phyloP scores from a whole-genome alignment of 2,797 vertebrate species.

The Hemibagrus guttatus region DNA sequence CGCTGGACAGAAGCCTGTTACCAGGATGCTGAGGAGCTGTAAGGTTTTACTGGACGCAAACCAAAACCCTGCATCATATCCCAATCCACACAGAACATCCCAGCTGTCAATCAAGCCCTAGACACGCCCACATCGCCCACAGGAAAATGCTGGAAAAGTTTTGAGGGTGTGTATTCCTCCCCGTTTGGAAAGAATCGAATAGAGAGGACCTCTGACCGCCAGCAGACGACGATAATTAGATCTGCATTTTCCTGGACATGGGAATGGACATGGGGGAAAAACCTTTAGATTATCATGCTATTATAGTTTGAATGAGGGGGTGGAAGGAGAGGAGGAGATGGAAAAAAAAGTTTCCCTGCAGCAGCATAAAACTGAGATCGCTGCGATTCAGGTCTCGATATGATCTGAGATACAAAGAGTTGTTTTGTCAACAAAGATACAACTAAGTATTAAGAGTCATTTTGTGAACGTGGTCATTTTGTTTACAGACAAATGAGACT shows the following conservation, averaged over 20 bases:
- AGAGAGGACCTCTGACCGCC: background rate
- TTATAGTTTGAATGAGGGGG: background rate
- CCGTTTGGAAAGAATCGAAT: constrained; percentile 28
- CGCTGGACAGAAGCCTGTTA: constrained; percentile 16
- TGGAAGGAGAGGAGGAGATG: background rate
- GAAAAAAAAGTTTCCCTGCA: background rate
- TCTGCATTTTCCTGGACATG: background rate
- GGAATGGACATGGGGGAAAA: constrained; percentile 5
- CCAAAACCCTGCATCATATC: constrained; percentile 32
- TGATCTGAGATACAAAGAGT: background rate
- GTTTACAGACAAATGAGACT: background rate
- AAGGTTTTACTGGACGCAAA: constrained; percentile 26
- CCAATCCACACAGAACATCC: constrained; percentile 5
- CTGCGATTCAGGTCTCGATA: background rate
- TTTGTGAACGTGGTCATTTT: background rate
- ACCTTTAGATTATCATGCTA: background rate
- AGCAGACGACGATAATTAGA: background rate
- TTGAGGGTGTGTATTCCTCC: constrained; percentile 20
- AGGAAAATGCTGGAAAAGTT: constrained; percentile 33
- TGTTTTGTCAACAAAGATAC: background rate
- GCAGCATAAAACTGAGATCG: background rate
- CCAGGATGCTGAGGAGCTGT: constrained; percentile 2
- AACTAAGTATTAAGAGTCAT: background rate
- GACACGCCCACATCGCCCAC: constrained; percentile 48
- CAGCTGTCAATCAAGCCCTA: constrained; percentile 40